Conservation (phyloP, 2,797 vertebrate species). For the Darevskia mixta region DNA sequence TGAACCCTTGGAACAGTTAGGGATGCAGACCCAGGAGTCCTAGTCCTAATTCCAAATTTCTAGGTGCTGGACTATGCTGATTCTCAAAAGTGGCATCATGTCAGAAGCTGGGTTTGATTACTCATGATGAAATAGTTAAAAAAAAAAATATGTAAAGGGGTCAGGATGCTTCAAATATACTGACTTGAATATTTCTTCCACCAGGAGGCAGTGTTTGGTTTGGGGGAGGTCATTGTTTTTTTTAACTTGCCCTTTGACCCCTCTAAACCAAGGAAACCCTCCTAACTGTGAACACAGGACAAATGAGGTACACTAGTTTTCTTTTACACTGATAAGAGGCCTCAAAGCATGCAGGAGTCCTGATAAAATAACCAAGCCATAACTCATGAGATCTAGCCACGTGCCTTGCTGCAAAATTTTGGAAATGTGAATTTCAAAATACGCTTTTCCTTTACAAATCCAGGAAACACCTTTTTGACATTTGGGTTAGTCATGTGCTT, state of each 20-base stretch:
- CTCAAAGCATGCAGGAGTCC: neutral
- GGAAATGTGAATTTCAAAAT: neutral
- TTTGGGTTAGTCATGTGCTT: no score
- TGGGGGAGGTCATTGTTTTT: conserved; percentile 59
- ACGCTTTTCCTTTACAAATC: neutral
- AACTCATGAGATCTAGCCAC: neutral
- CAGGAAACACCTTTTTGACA: neutral
- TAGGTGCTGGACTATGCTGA: neutral
- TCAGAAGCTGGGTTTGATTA: neutral
- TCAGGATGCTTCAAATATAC: no score
- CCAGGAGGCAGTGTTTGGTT: conserved; percentile 60
- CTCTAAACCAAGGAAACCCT: conserved; percentile 57
- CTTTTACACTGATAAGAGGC: neutral
- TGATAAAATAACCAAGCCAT: no score
- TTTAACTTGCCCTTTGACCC: conserved; percentile 70
- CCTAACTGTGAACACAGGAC: neutral
- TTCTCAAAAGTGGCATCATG: neutral
- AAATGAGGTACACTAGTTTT: neutral
- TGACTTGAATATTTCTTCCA: conserved; percentile 25
- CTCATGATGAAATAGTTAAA: no score
- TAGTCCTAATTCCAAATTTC: rapidly evolving
- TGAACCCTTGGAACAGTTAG: rapidly evolving
- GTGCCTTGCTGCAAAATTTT: neutral
- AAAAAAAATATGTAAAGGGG: no score
- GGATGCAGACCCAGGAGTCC: neutral